A percentile compares a stretch with the other conserved stretches of the same genome.
These are phyloP conservation scores for Forbesichthys agassizii DNA, from an alignment of 2,113 vertebrate genomes.

Conservation along the genomic window DNA sequence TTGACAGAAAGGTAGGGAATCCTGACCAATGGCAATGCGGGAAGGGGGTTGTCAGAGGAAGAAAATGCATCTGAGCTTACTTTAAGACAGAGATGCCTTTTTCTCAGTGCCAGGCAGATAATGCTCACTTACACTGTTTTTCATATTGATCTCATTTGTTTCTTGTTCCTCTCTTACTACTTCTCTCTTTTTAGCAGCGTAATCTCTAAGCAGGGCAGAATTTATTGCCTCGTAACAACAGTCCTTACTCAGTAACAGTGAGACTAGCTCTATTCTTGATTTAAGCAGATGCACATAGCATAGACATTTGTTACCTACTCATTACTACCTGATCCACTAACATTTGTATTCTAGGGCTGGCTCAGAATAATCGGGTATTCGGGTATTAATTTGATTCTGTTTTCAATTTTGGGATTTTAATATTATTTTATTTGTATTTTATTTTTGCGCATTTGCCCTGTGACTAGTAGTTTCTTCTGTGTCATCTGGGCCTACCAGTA, in stretches of 20 bases:
- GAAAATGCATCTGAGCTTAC: constrained; percentile 72
- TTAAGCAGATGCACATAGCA: too few species aligned
- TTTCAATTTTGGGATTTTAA: too few species aligned
- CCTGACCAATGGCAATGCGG: constrained; percentile 68
- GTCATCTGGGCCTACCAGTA: too few species aligned
- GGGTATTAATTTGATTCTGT: too few species aligned
- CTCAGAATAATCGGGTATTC: too few species aligned
- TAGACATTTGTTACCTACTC: too few species aligned
- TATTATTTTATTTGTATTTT: too few species aligned
- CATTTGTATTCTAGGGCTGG: too few species aligned
- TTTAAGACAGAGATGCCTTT: constrained; percentile 75
- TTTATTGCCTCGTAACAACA: constrained; percentile 37
- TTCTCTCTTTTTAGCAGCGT: constrained; percentile 23
- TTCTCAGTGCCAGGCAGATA: constrained; percentile 71
- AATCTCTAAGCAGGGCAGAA: constrained; percentile 53
- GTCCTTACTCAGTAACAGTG: constrained; percentile 14
- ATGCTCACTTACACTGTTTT: constrained; percentile 5
- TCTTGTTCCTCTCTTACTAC: constrained; percentile 14
- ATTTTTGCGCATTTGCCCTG: too few species aligned
- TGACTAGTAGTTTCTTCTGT: too few species aligned
- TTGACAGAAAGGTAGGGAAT: constrained; percentile 65
- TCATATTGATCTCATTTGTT: background rate
- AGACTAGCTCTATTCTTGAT: constrained; percentile 18
- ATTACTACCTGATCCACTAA: too few species aligned
- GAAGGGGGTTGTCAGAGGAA: constrained; percentile 72